A percentile compares a stretch with the other conserved stretches of the same genome.
These are phyloP conservation scores for Cerceris ruficornis DNA, from an alignment of 2,888 invertebrate species.

Conservation along the genomic window DNA sequence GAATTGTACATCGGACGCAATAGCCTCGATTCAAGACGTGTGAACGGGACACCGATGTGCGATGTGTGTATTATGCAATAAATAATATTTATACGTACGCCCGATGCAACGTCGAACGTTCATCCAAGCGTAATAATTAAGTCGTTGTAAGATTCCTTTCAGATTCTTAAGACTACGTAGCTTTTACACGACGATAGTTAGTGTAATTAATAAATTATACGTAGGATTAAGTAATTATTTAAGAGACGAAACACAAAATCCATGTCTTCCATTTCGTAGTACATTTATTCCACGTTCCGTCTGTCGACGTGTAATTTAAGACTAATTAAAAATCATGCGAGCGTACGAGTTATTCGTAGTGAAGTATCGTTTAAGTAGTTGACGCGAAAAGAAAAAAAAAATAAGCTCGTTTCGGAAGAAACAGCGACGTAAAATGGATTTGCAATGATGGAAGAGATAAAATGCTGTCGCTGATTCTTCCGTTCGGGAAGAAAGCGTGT, in stretches of 20 bases:
- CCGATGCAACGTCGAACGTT: slow-evolving; percentile 64
- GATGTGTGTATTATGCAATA: slow-evolving; percentile 81
- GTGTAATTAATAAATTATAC: slow-evolving; percentile 27
- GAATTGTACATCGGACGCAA: background rate
- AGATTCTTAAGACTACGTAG: slow-evolving; percentile 22
- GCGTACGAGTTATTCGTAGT: slow-evolving; percentile 28
- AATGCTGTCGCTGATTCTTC: background rate
- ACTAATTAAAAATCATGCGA: slow-evolving; percentile 1
- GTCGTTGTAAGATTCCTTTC: slow-evolving; percentile 19
- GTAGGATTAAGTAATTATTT: slow-evolving; percentile 22
- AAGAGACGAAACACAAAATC: slow-evolving; percentile 71
- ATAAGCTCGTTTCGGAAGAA: slow-evolving; percentile 6
- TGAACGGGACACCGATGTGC: slow-evolving; percentile 71
- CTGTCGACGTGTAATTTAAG: background rate
- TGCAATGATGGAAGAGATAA: background rate
- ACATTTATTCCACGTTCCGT: slow-evolving; percentile 3
- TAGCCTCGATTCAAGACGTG: slow-evolving; percentile 44
- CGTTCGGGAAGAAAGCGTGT: slow-evolving; percentile 1
- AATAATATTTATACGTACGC: slow-evolving; percentile 70
- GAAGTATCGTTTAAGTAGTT: slow-evolving; percentile 36
- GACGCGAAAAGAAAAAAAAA: slow-evolving; percentile 9
- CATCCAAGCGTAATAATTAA: slow-evolving; percentile 49
- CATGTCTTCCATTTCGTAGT: slow-evolving; percentile 75
- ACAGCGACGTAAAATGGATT: background rate
- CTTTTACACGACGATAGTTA: slow-evolving; percentile 48